These are phyloP conservation scores for Mobula birostris DNA, from an alignment of 2,113 vertebrate species.

Conservation along the genomic window DNA sequence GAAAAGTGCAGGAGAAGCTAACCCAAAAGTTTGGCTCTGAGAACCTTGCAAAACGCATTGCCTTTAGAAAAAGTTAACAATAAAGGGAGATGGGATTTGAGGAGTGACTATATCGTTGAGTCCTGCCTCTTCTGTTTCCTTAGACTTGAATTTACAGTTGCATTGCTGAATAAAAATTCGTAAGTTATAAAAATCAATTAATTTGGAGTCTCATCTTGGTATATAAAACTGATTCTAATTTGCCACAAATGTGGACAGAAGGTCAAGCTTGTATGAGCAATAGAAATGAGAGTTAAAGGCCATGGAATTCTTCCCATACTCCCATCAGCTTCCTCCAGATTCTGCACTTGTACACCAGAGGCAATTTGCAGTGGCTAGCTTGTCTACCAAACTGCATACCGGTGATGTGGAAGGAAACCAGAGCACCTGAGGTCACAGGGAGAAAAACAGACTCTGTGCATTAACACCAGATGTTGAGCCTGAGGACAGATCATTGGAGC, in stretches of 20 bases:
- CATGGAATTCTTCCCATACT: background rate
- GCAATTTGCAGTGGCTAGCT: too few relatives aligned
- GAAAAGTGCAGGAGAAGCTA: conserved; percentile 46
- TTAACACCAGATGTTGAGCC: too few relatives aligned
- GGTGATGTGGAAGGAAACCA: too few relatives aligned
- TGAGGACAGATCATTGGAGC: too few relatives aligned
- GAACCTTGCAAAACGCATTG: conserved; percentile 58
- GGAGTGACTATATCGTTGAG: background rate
- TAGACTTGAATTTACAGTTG: background rate
- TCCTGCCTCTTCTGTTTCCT: background rate
- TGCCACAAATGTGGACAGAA: background rate
- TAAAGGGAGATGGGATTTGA: background rate
- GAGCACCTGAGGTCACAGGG: too few relatives aligned
- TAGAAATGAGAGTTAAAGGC: background rate
- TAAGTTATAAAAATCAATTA: background rate
- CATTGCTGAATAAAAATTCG: background rate
- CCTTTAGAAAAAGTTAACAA: conserved; percentile 55
- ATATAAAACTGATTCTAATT: background rate
- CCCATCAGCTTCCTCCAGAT: background rate
- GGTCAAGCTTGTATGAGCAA: background rate
- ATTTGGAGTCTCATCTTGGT: background rate
- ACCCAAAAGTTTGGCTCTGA: conserved; percentile 61
- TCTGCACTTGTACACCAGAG: too few relatives aligned
- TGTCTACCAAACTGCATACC: too few relatives aligned
- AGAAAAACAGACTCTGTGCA: too few relatives aligned